These are phyloP conservation scores for Hippoglossus hippoglossus DNA, from an alignment of 2,797 vertebrate genomes.

Conservation along the genomic window DNA sequence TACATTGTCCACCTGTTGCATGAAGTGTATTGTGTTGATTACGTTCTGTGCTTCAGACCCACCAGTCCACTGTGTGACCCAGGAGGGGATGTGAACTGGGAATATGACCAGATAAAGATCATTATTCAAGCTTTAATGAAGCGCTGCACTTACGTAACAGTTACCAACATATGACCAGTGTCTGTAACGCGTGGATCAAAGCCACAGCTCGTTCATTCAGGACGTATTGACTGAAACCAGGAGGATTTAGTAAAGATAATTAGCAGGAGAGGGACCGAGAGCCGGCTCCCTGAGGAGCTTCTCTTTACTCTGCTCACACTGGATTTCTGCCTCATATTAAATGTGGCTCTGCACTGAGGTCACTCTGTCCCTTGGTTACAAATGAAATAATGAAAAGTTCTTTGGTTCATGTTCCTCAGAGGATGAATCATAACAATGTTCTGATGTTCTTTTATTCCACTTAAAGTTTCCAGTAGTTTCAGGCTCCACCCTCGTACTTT, in stretches of 20 bases:
- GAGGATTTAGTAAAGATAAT: slow-evolving; percentile 21
- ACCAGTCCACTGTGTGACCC: slow-evolving; percentile 8
- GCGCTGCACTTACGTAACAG: slow-evolving; percentile 31
- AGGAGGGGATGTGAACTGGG: slow-evolving; percentile 6
- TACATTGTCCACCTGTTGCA: slow-evolving; percentile 10
- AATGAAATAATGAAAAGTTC: too few relatives aligned
- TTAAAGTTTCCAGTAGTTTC: too few relatives aligned
- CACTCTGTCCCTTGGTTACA: too few relatives aligned
- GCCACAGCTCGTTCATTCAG: neutral
- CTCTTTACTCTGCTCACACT: too few relatives aligned
- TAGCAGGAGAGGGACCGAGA: slow-evolving; percentile 25
- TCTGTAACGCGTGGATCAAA: slow-evolving; percentile 1
- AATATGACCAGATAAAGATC: slow-evolving; percentile 14
- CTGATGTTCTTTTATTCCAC: too few relatives aligned
- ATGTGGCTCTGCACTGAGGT: too few relatives aligned
- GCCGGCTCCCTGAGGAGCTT: neutral
- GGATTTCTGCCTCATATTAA: too few relatives aligned
- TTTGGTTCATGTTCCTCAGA: too few relatives aligned
- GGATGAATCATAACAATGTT: too few relatives aligned
- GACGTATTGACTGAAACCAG: neutral
- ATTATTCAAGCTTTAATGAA: slow-evolving; percentile 24
- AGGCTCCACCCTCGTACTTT: too few relatives aligned
- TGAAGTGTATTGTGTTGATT: slow-evolving; percentile 15
- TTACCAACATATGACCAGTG: slow-evolving; percentile 30
- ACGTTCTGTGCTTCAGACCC: neutral